These are phyloP conservation scores for Ligdia adustata DNA, from an alignment of 2,888 invertebrate genomes.

Conservation along the genomic window DNA sequence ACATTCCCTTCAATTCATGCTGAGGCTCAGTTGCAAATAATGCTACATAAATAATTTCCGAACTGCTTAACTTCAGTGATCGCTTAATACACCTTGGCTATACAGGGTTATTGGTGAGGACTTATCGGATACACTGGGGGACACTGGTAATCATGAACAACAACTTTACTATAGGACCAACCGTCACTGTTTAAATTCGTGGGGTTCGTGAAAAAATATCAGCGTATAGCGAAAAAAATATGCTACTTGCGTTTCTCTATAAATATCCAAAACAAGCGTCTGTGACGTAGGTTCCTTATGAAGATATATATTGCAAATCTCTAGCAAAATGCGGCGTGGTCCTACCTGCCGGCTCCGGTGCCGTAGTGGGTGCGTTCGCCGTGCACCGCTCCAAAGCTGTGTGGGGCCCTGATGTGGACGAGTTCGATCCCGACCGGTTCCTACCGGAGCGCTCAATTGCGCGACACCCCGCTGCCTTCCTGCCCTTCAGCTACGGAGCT, in stretches of 20 bases:
- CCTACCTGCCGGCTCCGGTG: conserved; percentile 70
- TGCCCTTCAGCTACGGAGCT: conserved; percentile 78
- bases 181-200: no score
- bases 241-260: background rate
- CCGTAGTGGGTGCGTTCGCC: conserved; percentile 71
- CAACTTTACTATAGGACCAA: no score
- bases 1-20: no score
- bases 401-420: conserved; percentile 82
- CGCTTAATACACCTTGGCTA: no score
- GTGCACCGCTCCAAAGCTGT: conserved; percentile 75
- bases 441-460: conserved; percentile 72
- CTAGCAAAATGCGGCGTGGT: conserved; percentile 67
- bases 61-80: no score
- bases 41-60: no score
- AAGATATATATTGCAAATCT: background rate
- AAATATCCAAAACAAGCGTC: background rate
- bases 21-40: no score
- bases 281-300: background rate
- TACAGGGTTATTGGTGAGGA: no score
- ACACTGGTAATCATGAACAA: no score
- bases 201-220: no score
- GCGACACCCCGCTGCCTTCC: conserved; percentile 72
- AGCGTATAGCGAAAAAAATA: no score
- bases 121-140: no score
- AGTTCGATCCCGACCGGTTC: conserved; percentile 85